Conservation (phyloP, 2,888 invertebrate genomes). For the Patella pellucida region DNA sequence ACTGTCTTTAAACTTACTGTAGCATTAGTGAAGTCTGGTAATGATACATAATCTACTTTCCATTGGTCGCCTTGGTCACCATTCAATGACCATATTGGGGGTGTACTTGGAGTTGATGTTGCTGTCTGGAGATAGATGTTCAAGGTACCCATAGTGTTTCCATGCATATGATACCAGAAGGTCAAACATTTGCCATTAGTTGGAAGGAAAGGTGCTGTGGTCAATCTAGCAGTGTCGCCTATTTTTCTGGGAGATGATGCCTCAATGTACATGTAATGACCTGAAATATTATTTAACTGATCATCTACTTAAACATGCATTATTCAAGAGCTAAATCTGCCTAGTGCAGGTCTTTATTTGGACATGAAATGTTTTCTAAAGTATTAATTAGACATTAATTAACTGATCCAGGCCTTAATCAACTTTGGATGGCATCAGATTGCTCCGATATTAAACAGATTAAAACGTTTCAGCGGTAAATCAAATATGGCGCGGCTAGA, state of each 20-base stretch:
- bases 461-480: too few species aligned
- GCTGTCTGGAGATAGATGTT: conserved; percentile 40
- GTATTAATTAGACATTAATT: too few species aligned
- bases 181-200: conserved; percentile 52
- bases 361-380: too few species aligned
- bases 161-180: conserved; percentile 68
- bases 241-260: conserved; percentile 74
- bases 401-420: too few species aligned
- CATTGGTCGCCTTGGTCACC: conserved; percentile 61
- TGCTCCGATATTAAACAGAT: too few species aligned
- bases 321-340: too few species aligned
- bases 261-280: conserved; percentile 39
- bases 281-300: conserved; percentile 29
- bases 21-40: conserved; percentile 41
- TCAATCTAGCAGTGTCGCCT: conserved; percentile 74
- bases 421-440: too few species aligned
- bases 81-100: conserved; percentile 46
- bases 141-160: conserved; percentile 59
- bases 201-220: conserved; percentile 29
- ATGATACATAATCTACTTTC: conserved; percentile 49
- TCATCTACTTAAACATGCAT: too few species aligned
- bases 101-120: not conserved
- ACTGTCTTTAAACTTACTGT: conserved; percentile 40
- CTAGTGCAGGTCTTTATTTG: too few species aligned
- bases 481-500: too few species aligned